Conservation (phyloP, 2,888 invertebrate genomes). For the Eurois occulta region DNA sequence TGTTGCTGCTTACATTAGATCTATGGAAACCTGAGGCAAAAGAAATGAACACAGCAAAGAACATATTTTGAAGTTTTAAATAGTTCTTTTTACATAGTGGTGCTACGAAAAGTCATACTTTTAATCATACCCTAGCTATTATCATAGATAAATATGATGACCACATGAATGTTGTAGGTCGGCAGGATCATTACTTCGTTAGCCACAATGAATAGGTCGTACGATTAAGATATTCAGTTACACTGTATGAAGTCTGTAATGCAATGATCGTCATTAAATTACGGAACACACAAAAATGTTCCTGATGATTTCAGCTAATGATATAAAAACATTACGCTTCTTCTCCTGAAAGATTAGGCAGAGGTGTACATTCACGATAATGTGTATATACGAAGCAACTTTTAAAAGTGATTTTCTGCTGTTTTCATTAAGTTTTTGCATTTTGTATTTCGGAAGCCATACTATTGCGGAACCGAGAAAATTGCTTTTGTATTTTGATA, state of each 20-base stretch:
- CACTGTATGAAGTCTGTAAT: background rate
- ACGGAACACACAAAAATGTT: background rate
- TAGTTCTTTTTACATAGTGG: background rate
- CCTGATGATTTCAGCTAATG: background rate
- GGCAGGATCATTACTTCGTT: background rate
- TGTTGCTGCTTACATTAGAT: background rate
- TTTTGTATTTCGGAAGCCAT: no score
- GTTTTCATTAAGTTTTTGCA: no score
- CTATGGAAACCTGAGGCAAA: background rate
- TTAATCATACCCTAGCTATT: background rate
- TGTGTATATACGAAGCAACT: no score
- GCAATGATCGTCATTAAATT: background rate
- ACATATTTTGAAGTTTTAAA: background rate
- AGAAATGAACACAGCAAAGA: no score
- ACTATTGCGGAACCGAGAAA: no score
- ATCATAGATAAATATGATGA: constrained; percentile 19
- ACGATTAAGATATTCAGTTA: constrained; percentile 10
- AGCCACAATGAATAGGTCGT: background rate
- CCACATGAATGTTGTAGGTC: constrained; percentile 3
- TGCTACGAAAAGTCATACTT: background rate
- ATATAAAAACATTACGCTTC: background rate
- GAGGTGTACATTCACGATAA: no score
- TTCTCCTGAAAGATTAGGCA: background rate
- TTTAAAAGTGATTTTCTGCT: no score
- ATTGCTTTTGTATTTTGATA: no score